Percentiles rank a stretch among this genome's conserved stretches.
Evolutionary conservation across 2,888 invertebrate genomes (phyloP).

Genomic region (Lepidocyrtinus sp.): DNA sequence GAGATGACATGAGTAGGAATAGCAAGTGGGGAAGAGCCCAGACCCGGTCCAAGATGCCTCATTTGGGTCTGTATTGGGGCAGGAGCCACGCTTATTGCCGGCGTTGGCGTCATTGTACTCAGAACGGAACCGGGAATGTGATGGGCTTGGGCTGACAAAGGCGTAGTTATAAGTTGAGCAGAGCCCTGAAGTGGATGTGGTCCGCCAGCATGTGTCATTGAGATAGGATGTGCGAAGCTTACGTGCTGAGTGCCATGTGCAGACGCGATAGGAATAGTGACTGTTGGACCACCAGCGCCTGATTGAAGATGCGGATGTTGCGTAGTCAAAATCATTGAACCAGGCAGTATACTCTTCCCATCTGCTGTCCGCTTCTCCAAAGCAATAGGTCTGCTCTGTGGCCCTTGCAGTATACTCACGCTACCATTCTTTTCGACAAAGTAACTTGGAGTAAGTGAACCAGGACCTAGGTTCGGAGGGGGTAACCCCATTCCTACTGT

Average conservation of each 20-base stretch:
- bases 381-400: constrained; percentile 60
- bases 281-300: constrained; percentile 37
- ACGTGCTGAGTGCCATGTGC: constrained; percentile 50
- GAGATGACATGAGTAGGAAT: constrained; percentile 68
- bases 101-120: constrained; percentile 49
- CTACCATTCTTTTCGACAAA: constrained; percentile 65
- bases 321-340: constrained; percentile 66
- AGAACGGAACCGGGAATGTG: constrained; percentile 49
- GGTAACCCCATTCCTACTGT: constrained; percentile 47
- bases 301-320: constrained; percentile 55
- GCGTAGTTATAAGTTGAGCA: constrained; percentile 45
- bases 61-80: constrained; percentile 25
- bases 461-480: constrained; percentile 42
- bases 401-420: constrained; percentile 54
- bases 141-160: constrained; percentile 43
- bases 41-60: constrained; percentile 15
- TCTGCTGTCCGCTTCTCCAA: constrained; percentile 62
- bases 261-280: constrained; percentile 54
- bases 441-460: constrained; percentile 60
- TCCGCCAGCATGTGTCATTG: constrained; percentile 37
- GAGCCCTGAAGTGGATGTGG: constrained; percentile 47
- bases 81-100: constrained; percentile 48
- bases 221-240: constrained; percentile 58
- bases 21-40: constrained; percentile 47
- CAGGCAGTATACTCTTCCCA: constrained; percentile 55